These are phyloP conservation scores for Scrobipalpa atriplicella DNA, from an alignment of 2,888 invertebrate genomes.

Conservation along the genomic window DNA sequence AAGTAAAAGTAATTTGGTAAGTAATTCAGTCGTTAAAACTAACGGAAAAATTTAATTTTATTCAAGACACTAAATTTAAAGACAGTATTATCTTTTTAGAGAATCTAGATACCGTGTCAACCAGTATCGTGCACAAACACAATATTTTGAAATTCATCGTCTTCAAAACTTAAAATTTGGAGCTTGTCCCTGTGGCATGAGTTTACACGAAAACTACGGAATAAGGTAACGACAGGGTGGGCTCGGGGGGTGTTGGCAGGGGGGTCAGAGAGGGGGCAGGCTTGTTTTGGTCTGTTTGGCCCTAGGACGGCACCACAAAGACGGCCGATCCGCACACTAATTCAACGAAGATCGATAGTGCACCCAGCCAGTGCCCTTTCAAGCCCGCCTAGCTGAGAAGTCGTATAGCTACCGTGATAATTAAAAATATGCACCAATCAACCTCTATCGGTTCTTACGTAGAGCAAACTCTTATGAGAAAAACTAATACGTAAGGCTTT, in stretches of 20 bases:
- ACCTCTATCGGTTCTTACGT: not conserved
- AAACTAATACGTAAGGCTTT: not conserved
- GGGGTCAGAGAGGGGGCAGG: slow-evolving; percentile 53
- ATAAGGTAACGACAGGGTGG: slow-evolving; percentile 67
- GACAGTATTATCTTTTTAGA: not conserved
- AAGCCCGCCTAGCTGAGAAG: slow-evolving; percentile 63
- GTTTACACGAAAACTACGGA: slow-evolving; percentile 54
- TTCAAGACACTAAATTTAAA: not conserved
- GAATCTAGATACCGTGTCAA: slow-evolving; percentile 10
- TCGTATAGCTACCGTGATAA: slow-evolving; percentile 49
- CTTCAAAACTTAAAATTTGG: slow-evolving; percentile 30
- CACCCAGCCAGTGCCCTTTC: slow-evolving; percentile 76
- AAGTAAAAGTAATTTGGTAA: too few relatives aligned
- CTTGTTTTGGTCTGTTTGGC: slow-evolving; percentile 83
- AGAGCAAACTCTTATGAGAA: not conserved
- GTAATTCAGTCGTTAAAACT: not conserved
- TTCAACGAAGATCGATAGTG: slow-evolving; percentile 82
- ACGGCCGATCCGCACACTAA: slow-evolving; percentile 82
- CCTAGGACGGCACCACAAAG: slow-evolving; percentile 80
- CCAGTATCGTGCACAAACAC: slow-evolving; percentile 19
- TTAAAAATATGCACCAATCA: slow-evolving; percentile 60
- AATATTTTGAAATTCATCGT: slow-evolving; percentile 27
- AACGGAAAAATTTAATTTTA: not conserved
- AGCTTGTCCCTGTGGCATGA: slow-evolving; percentile 50
- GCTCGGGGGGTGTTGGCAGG: slow-evolving; percentile 48